Conservation (phyloP, 2,888 invertebrate species). For the Cantharis rufa region DNA sequence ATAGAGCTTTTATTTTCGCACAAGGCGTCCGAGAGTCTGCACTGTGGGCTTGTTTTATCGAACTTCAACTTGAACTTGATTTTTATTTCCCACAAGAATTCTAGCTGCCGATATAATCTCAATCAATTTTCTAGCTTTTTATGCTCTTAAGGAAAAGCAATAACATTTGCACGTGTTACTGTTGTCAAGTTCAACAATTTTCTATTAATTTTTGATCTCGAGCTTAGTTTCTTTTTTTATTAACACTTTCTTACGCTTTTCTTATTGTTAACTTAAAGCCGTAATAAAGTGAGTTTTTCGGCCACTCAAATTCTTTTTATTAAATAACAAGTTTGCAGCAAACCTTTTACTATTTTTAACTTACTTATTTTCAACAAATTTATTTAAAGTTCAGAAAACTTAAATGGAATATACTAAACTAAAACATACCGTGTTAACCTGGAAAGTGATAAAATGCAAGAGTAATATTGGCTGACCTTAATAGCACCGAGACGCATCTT, state of each 20-base stretch:
- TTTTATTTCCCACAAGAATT: neutral
- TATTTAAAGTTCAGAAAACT: neutral
- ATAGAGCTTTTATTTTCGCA: neutral
- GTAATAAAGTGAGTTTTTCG: neutral
- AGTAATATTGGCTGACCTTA: conserved; percentile 20
- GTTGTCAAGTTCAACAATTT: conserved; percentile 1
- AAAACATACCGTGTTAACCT: neutral
- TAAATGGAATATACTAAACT: neutral
- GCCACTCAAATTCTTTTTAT: neutral
- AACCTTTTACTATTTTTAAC: neutral
- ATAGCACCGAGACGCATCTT: conserved; percentile 22
- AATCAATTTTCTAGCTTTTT: neutral
- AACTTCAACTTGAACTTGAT: conserved; percentile 18
- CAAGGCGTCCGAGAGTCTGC: neutral
- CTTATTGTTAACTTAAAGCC: neutral
- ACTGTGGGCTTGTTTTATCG: neutral
- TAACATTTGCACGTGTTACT: conserved; percentile 2
- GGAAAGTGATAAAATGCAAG: conserved; percentile 15
- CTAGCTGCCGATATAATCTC: neutral
- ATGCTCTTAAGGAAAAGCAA: neutral
- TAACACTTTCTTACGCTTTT: neutral
- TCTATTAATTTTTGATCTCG: neutral
- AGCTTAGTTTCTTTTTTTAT: neutral
- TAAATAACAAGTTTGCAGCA: neutral
- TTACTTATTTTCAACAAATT: neutral